Conservation (phyloP, 1,140 invertebrate genomes). For the Macrobrachium rosenbergii region DNA sequence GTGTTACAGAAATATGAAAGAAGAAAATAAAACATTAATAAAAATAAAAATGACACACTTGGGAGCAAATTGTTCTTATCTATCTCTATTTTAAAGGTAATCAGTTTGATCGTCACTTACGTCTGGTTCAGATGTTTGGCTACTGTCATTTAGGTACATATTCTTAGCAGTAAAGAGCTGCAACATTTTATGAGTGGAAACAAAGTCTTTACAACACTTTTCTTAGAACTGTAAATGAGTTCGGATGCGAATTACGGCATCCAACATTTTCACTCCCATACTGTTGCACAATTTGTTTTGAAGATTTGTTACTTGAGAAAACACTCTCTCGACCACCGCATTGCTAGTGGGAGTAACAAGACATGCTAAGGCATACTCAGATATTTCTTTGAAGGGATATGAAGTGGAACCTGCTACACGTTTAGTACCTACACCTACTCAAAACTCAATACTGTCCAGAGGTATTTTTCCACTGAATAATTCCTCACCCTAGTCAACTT, state of each 20-base stretch:
- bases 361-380: conserved; percentile 36
- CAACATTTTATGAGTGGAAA: conserved; percentile 2
- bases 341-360: conserved; percentile 28
- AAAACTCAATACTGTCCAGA: conserved; percentile 21
- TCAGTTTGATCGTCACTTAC: conserved; percentile 24
- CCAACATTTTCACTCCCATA: conserved; percentile 34
- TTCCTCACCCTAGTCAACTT: conserved; percentile 31
- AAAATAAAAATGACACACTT: too few species aligned
- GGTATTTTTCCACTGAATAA: conserved; percentile 34
- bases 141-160: conserved; percentile 14
- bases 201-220: conserved; percentile 45
- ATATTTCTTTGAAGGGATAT: conserved; percentile 28
- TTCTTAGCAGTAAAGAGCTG: background rate
- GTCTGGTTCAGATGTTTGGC: background rate
- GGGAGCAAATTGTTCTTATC: too few species aligned
- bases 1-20: too few species aligned
- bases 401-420: background rate
- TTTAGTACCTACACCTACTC: conserved; percentile 39
- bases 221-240: conserved; percentile 33
- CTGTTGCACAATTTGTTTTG: conserved; percentile 29
- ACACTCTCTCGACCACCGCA: conserved; percentile 28
- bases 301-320: conserved; percentile 31
- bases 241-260: conserved; percentile 34
- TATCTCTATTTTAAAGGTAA: conserved; percentile 3
- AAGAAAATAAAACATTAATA: too few species aligned